phyloP scores from a whole-genome alignment of 2,888 invertebrate species.

The Lacanobia oleracea region DNA sequence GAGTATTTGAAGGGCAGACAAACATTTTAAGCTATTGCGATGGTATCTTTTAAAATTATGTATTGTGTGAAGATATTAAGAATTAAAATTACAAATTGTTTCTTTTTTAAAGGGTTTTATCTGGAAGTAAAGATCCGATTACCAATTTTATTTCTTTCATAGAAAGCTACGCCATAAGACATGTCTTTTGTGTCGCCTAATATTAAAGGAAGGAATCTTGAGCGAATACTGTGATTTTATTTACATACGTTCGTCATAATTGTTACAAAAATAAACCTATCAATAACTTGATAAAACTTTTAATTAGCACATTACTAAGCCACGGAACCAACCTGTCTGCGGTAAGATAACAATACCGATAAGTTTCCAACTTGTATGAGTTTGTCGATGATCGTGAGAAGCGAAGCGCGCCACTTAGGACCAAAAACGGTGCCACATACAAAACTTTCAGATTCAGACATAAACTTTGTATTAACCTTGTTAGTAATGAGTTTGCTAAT shows the following conservation, averaged over 20 bases:
- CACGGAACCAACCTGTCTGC: not conserved
- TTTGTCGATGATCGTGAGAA: constrained; percentile 21
- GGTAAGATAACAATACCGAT: constrained; percentile 30
- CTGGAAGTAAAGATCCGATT: not conserved
- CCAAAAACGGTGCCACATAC: constrained; percentile 1
- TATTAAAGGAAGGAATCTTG: not conserved
- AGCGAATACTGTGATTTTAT: not conserved
- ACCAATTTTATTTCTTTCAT: not conserved
- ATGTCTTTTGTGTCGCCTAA: not conserved
- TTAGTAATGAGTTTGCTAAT: constrained; percentile 10
- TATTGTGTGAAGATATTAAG: not conserved
- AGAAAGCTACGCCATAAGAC: not conserved
- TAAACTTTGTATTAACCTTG: constrained; percentile 7
- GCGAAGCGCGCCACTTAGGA: constrained; percentile 6
- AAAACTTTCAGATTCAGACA: constrained; percentile 13
- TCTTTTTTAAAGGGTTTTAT: not conserved
- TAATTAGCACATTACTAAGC: constrained; percentile 13
- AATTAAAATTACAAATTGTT: not conserved
- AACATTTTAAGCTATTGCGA: not conserved
- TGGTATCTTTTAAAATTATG: not conserved
- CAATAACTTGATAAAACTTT: not conserved
- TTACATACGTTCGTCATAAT: not conserved
- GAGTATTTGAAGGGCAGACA: not conserved
- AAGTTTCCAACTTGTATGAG: constrained; percentile 31
- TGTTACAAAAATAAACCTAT: not conserved